These are phyloP conservation scores for Ramphastos sulfuratus DNA, from an alignment of 2,113 vertebrate genomes.

Conservation along the genomic window DNA sequence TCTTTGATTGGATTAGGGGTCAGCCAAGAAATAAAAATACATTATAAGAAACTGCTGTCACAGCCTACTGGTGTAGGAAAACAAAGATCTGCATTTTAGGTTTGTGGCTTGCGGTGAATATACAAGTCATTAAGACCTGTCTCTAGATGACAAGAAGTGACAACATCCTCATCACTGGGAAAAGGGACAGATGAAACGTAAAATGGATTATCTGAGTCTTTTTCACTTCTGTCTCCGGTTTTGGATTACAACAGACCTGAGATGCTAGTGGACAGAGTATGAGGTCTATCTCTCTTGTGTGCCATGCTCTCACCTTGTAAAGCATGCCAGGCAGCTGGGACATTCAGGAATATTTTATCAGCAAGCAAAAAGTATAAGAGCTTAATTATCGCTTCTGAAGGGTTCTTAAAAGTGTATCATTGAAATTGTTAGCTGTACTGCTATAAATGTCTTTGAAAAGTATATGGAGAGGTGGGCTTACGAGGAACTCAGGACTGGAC, in stretches of 20 bases:
- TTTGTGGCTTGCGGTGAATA: neutral
- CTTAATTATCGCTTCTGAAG: neutral
- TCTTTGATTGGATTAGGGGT: neutral
- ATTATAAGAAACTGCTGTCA: neutral
- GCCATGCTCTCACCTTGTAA: neutral
- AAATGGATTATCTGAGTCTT: neutral
- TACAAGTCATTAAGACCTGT: neutral
- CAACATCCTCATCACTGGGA: neutral
- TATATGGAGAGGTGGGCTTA: neutral
- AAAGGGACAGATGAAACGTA: neutral
- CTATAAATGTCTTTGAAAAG: neutral
- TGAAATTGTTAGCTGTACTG: neutral
- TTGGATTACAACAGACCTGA: neutral
- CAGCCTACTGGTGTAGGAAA: rapidly evolving
- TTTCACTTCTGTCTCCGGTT: neutral
- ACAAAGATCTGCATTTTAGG: neutral
- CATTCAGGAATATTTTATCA: neutral
- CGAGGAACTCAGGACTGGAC: neutral
- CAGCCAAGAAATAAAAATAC: neutral
- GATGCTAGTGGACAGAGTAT: neutral
- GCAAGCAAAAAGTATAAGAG: neutral
- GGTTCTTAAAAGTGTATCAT: neutral
- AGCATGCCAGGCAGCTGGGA: neutral
- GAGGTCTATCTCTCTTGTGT: neutral
- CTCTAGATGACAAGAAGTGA: neutral